Evolutionary conservation across 2,113 vertebrate species (phyloP), one percentile per base, ranked within the genome.

Genomic region (Marcusenius ussheri): DNA sequence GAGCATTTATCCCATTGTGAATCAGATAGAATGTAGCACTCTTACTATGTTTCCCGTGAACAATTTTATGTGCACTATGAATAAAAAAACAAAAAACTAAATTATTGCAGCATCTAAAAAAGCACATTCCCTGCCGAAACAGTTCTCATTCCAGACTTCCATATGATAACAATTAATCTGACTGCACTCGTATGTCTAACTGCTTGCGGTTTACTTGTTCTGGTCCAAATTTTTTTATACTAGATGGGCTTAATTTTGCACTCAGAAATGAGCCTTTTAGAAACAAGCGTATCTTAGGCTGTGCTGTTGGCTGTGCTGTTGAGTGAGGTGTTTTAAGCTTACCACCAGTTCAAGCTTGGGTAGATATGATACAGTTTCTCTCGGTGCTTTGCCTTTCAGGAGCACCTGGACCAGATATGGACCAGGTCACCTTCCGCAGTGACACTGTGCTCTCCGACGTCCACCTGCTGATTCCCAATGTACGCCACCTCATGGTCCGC

Each of bases 371-470:
- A 19, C 17, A 42, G 74, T 19, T 42, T 5, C 5, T 80, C 31
- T 80, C 6, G 74, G 35, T 19, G 35, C 31, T 80, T 19, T 39
- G 35, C 17, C 35, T 80, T 42, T 4, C 56, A 90, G 90, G 47
- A 88, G 21, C 77, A 19, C 62, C 90, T 91, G 90, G 17, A 39
- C 2, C 15, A 39, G 91, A 77, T 91, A 97, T 98, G 97, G 97
- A 98, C 56, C 95, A 94, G 66, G 91, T 96, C 91, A 95, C 92
- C 0, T 97, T 97, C 83, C 95, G 50, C 90, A 96, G 96, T 7
- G 95, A 97, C 94, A 97, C 96, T 0, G 97, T 98, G 1, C 95
- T 98, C 42, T 98, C 97, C 0, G 97, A 98, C 0, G 94, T 98
- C 58, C 97, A 98, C 93, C 92, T 98, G 45, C 93, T 95, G 87